Conservation (phyloP, 2,888 invertebrate genomes). For the Cybosia mesomella region DNA sequence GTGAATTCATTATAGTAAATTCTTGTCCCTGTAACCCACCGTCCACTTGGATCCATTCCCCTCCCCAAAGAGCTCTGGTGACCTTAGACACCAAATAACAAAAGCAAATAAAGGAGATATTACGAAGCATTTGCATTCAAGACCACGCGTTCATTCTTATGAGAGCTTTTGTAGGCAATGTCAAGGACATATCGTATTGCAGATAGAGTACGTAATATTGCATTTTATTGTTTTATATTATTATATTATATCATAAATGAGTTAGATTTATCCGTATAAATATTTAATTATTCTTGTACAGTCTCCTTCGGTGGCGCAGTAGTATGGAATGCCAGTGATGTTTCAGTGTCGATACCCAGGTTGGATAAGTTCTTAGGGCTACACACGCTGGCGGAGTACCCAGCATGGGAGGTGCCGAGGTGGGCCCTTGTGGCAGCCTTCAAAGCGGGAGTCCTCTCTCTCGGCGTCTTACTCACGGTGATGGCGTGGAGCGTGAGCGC, state of each 20-base stretch:
- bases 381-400: too few relatives aligned
- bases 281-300: neutral
- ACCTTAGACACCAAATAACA: neutral
- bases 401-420: too few relatives aligned
- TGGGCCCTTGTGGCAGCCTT: too few relatives aligned
- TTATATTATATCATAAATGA: neutral
- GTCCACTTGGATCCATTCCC: too few relatives aligned
- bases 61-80: neutral
- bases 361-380: too few relatives aligned
- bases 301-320: too few relatives aligned
- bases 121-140: conserved; percentile 14
- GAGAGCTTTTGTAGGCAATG: neutral
- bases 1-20: neutral
- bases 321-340: too few relatives aligned
- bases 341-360: too few relatives aligned
- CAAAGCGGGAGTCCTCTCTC: too few relatives aligned
- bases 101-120: conserved; percentile 10
- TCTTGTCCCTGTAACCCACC: too few relatives aligned
- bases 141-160: conserved; percentile 11
- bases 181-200: conserved; percentile 10
- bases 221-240: neutral
- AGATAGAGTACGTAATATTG: neutral
- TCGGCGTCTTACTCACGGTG: too few relatives aligned
- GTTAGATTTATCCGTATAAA: neutral
- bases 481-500: too few relatives aligned